Base-by-base conservation (phyloP, 2,113 vertebrate genomes). In the Suncus etruscus region DNA sequence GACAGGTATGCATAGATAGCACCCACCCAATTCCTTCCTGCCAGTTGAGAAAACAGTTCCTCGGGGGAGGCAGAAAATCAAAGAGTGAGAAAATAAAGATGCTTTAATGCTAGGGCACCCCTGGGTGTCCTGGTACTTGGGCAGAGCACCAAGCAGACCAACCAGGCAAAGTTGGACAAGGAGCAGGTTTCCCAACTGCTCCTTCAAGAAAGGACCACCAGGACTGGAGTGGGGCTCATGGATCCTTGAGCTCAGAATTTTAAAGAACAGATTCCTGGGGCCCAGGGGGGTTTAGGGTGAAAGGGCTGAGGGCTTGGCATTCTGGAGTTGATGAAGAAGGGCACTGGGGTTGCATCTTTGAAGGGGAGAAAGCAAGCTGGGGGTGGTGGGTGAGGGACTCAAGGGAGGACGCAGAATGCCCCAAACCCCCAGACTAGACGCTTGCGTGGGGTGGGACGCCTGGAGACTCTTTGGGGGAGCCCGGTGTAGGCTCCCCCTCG, bases 401-500 rank as follows among this genome's bases (percentile, higher is more conserved):
- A 14, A 68, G 10, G 39, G 32, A 54, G 29, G 29, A 22, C 58
- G 69, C 78, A n/a, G n/a, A 79, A 75, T 27, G 79, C 39, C 51
- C 81, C 27, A 50, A 25, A 31, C 66, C 50, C 50, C 9, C 72
- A 0, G 72, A 51, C 54, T 50, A 14, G 61, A 50, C 12, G 47
- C 75, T 18, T 4, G 70, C 58, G 0, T 0, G 76, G 63, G 88
- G 24, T 8, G 66, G 65, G 66, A n/a, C 61, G 51, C 87, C 87
- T 7, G 81, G 77, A 18, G 8, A 74, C 87, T 78, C 66, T 3
- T 61, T 86, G 81, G 83, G 88, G 66, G 39, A 50, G n/a, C 51
- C 47, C 18, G 82, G 85, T 77, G 70, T 94, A 22, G 51, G 98
- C 97, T 87, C 97, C 90, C 97, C 98, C 22, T 95, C 97, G 98